Conservation (phyloP, 2,113 vertebrate genomes). For the Mellivora capensis region DNA sequence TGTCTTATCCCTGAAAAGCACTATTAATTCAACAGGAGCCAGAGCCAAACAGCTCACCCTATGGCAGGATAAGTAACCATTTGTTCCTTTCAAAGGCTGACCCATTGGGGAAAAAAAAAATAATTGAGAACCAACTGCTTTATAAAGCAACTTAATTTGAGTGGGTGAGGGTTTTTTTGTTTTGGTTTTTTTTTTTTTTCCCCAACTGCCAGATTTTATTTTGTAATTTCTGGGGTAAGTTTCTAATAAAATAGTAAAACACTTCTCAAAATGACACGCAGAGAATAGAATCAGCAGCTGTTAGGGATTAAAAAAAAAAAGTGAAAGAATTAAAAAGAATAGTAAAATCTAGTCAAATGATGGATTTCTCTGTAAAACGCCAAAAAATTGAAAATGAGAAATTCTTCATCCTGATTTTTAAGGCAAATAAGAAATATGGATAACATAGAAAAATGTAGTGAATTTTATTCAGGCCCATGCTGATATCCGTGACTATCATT, state of each 20-base stretch:
- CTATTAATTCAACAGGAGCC: slow-evolving; percentile 4
- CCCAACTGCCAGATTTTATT: background rate
- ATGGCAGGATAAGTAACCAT: slow-evolving; percentile 20
- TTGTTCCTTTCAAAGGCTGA: slow-evolving; percentile 58
- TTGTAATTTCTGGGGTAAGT: background rate
- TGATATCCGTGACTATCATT: background rate
- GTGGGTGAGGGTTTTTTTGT: background rate
- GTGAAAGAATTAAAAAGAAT: background rate
- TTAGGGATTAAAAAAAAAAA: background rate
- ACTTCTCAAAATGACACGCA: background rate
- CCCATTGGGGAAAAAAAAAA: background rate
- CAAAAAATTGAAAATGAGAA: background rate
- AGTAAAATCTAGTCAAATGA: background rate
- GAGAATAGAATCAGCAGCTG: slow-evolving; percentile 18
- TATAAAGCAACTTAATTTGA: slow-evolving; percentile 35
- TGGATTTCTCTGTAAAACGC: background rate
- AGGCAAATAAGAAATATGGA: background rate
- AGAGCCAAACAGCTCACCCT: slow-evolving; percentile 10
- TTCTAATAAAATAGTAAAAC: slow-evolving; percentile 17
- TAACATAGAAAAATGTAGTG: background rate
- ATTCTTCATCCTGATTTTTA: background rate
- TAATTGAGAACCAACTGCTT: slow-evolving; percentile 35
- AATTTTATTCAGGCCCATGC: background rate
- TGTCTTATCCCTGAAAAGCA: background rate
- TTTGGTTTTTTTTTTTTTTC: background rate